phyloP scores from a whole-genome alignment of 2,888 invertebrate species.

The Chironomus tentans region DNA sequence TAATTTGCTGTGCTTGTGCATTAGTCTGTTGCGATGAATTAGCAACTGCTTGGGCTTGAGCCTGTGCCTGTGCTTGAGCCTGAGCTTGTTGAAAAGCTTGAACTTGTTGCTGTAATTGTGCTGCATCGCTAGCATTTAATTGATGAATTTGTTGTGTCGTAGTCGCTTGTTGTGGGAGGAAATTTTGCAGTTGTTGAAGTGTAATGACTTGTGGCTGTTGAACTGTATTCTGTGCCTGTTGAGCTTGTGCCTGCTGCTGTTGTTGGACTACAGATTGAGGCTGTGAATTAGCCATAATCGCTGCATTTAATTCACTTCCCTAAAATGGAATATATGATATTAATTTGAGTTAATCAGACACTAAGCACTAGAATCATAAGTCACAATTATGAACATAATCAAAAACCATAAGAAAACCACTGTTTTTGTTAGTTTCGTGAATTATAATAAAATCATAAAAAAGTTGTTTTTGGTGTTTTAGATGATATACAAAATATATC shows the following conservation, averaged over 20 bases:
- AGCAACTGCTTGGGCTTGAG: neutral
- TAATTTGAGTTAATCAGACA: too few relatives aligned
- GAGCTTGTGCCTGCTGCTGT: neutral
- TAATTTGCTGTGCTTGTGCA: neutral
- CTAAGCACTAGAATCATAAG: too few relatives aligned
- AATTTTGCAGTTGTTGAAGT: constrained; percentile 32
- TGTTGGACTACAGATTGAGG: constrained; percentile 29
- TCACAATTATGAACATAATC: neutral
- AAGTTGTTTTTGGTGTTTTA: neutral
- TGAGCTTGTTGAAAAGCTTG: constrained; percentile 20
- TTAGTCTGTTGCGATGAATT: neutral
- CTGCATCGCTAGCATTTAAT: constrained; percentile 23
- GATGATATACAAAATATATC: neutral
- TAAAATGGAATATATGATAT: neutral
- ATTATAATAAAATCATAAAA: neutral
- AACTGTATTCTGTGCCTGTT: neutral
- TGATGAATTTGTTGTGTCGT: constrained; percentile 13
- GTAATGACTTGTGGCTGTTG: constrained; percentile 29
- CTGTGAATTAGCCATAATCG: constrained; percentile 32
- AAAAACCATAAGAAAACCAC: constrained; percentile 24
- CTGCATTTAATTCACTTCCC: constrained; percentile 33
- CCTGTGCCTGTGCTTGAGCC: neutral
- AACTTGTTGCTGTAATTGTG: constrained; percentile 22
- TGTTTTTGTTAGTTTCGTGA: neutral
- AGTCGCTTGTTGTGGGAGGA: constrained; percentile 30